Evolutionary conservation across 2,113 vertebrate species (phyloP).

Genomic region (Cyprichromis sp.): DNA sequence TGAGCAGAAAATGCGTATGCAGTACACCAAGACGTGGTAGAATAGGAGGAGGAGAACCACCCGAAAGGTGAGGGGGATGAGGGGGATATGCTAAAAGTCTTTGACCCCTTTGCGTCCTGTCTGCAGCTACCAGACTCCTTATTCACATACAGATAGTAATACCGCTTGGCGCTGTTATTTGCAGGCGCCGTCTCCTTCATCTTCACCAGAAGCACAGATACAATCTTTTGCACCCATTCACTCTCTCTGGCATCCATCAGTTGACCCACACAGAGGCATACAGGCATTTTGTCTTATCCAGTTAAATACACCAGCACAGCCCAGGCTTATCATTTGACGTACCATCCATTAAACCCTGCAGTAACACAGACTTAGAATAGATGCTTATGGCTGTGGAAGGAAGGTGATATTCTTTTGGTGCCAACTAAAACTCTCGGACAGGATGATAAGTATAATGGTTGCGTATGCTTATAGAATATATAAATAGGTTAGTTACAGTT

Average conservation of each 20-base stretch:
- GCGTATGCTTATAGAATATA: not conserved
- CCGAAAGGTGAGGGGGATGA: not conserved
- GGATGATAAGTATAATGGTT: not conserved
- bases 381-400: not conserved
- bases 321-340: constrained; percentile 24
- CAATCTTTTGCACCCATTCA: constrained; percentile 4
- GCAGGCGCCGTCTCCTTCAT: not conserved
- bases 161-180: not conserved
- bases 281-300: constrained; percentile 2
- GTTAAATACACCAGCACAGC: not conserved
- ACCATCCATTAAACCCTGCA: constrained; percentile 11
- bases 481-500: not conserved
- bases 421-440: not conserved
- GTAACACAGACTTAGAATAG: not conserved
- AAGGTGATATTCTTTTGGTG: not conserved
- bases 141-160: not conserved
- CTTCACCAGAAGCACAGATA: not conserved
- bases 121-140: not conserved
- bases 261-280: constrained; percentile 10
- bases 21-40: not conserved
- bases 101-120: not conserved
- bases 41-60: not conserved
- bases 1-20: not conserved
- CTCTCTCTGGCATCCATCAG: constrained; percentile 20
- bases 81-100: not conserved